These are phyloP conservation scores for Enteromius viviparus DNA, from an alignment of 2,797 vertebrate species.

Conservation along the genomic window DNA sequence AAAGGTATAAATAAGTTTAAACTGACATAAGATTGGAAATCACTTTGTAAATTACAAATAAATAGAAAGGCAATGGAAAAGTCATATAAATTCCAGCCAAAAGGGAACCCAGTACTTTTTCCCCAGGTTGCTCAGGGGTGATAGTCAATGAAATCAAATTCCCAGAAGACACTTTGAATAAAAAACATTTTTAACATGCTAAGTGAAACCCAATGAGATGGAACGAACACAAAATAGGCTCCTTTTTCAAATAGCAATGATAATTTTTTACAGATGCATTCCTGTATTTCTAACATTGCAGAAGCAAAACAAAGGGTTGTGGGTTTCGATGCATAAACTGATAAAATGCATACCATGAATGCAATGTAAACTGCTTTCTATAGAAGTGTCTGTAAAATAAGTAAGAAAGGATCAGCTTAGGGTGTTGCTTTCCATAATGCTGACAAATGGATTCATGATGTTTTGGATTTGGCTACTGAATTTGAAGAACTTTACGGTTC, in stretches of 20 bases:
- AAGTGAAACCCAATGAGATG: not conserved
- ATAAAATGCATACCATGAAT: not conserved
- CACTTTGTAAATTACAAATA: slow-evolving; percentile 1
- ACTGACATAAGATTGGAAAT: not conserved
- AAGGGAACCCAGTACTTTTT: not conserved
- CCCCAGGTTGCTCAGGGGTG: not conserved
- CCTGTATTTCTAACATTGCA: not conserved
- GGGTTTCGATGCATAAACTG: not conserved
- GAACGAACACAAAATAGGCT: not conserved
- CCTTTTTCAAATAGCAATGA: not conserved
- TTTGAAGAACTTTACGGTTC: slow-evolving; percentile 14
- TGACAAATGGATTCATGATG: slow-evolving; percentile 2
- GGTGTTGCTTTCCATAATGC: not conserved
- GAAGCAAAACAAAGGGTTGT: not conserved
- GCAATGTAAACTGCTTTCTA: not conserved
- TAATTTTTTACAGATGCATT: not conserved
- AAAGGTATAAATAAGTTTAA: not conserved
- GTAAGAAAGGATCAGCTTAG: not conserved
- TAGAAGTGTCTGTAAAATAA: not conserved
- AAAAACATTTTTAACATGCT: not conserved
- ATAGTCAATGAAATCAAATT: not conserved
- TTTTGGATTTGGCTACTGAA: slow-evolving; percentile 13
- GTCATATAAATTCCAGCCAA: slow-evolving; percentile 1
- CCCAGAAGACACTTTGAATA: slow-evolving; percentile 1
- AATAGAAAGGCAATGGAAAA: not conserved